These are phyloP conservation scores for Scolopax mira DNA, from an alignment of 2,113 vertebrate genomes.

Conservation along the genomic window DNA sequence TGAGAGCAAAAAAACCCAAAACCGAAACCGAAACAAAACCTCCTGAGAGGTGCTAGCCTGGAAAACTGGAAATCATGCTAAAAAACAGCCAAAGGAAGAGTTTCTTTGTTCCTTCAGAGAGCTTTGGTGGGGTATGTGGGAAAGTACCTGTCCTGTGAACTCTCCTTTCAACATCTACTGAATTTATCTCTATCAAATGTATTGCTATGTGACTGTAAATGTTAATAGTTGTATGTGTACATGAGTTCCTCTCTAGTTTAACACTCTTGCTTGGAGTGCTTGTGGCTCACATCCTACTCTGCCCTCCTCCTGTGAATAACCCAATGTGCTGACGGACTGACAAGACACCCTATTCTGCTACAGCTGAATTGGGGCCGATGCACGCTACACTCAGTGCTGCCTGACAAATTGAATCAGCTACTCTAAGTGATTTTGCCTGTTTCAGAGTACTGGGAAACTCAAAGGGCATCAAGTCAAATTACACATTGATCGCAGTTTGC, in stretches of 20 bases:
- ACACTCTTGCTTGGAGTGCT: neutral
- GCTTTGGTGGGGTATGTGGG: neutral
- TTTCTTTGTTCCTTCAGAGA: neutral
- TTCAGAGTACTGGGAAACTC: constrained; percentile 66
- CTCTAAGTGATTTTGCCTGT: constrained; percentile 66
- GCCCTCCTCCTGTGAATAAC: neutral
- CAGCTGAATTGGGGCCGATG: constrained; percentile 45
- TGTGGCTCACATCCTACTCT: neutral
- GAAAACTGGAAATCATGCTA: neutral
- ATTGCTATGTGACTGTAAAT: neutral
- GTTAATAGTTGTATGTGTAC: neutral
- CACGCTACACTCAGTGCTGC: constrained; percentile 27
- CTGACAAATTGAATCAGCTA: constrained; percentile 69
- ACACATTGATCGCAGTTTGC: constrained; percentile 62
- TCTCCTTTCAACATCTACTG: neutral
- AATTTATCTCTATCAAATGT: neutral
- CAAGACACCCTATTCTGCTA: constrained; percentile 21
- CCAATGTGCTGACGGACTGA: neutral
- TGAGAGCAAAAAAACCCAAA: neutral
- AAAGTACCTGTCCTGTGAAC: neutral
- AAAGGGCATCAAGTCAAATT: constrained; percentile 71
- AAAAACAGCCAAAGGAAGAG: neutral
- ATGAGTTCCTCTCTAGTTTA: neutral
- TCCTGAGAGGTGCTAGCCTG: neutral
- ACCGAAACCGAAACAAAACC: neutral